Percentiles rank a stretch among this genome's conserved stretches.
phyloP scores from a whole-genome alignment of 2,888 invertebrate genomes.

The Loripinus fragilis region DNA sequence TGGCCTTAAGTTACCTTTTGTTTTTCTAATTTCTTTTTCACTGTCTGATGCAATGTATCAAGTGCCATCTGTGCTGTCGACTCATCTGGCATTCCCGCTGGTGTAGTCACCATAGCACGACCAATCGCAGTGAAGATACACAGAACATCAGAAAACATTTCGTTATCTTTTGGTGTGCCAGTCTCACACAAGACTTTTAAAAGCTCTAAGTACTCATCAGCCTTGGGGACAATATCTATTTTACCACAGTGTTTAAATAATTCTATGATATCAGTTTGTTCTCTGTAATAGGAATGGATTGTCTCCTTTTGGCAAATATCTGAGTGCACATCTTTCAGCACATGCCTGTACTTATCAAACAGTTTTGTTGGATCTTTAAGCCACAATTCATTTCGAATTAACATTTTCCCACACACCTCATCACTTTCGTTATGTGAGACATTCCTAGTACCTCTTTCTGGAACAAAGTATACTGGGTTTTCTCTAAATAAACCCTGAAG shows the following conservation, averaged over 20 bases:
- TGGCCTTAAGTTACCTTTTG: slow-evolving; percentile 62
- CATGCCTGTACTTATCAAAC: slow-evolving; percentile 67
- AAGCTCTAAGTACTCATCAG: slow-evolving; percentile 73
- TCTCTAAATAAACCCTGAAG: slow-evolving; percentile 72
- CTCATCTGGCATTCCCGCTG: slow-evolving; percentile 32
- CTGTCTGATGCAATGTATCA: slow-evolving; percentile 32
- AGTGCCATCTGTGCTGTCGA: slow-evolving; percentile 38
- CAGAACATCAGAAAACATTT: slow-evolving; percentile 62
- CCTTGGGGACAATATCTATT: slow-evolving; percentile 64
- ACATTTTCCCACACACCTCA: slow-evolving; percentile 67
- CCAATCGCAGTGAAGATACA: slow-evolving; percentile 69
- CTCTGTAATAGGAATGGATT: slow-evolving; percentile 49
- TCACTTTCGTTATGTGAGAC: neutral
- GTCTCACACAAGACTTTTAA: slow-evolving; percentile 65
- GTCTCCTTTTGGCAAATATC: slow-evolving; percentile 65
- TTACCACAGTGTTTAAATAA: slow-evolving; percentile 60
- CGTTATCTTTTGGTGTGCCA: slow-evolving; percentile 54
- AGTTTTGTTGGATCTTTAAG: slow-evolving; percentile 78
- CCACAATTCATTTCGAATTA: slow-evolving; percentile 75
- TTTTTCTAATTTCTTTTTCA: slow-evolving; percentile 44
- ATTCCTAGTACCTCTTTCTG: slow-evolving; percentile 31
- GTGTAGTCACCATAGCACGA: slow-evolving; percentile 34
- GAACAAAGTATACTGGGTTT: slow-evolving; percentile 77
- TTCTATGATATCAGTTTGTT: slow-evolving; percentile 39
- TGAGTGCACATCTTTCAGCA: slow-evolving; percentile 68